Evolutionary conservation across 2,888 invertebrate genomes (phyloP), one percentile per base, ranked within the genome.

Genomic region (Caenorhabditis virilis): DNA sequence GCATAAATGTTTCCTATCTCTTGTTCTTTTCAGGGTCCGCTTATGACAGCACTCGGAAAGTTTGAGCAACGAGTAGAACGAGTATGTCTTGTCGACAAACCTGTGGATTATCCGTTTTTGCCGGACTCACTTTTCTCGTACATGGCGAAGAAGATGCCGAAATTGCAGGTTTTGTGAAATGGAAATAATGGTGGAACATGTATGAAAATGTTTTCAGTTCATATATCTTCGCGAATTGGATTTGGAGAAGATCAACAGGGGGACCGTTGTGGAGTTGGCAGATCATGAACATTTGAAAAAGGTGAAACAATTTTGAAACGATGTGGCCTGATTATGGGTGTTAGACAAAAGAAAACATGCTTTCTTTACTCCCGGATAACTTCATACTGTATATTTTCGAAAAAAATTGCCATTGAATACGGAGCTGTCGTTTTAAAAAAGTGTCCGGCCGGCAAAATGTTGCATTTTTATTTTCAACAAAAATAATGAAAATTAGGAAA

Each of bases 31-130:
- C 65, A 80, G 80, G 69, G 54, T 26, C 74, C 77, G 7, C 52
- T 81, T 39, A 67, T 80, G 68, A 64, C 72, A 20, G 72, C 82
- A 42, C 64, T 79, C 23, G 66, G 70, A 9, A 74, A 78, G 55
- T 74, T 79, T 52, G 74, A 76, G 38, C 70, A 72, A n/a, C 72
- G 79, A 33, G 78, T 83, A 38, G 79, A 82, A 68, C 70, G 83
- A 22, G 76, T 83, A 11, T 83, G 83, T 64, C 65, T 83, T 54
- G 83, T 83, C 45, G 83, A 83, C 64, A 78, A 77, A 35, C 83
- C 83, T 6, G 74, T 83, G 18, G 82, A 83, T 65, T 83, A 84
- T 58, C 76, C 83, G 6, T 83, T 83, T 62, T 67, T 83, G 18
- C 79, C 83, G 15, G 83, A 83, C 59, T 66, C 70, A 11, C 71